phyloP scores from a whole-genome alignment of 2,113 vertebrate genomes.

The Heterotis niloticus region DNA sequence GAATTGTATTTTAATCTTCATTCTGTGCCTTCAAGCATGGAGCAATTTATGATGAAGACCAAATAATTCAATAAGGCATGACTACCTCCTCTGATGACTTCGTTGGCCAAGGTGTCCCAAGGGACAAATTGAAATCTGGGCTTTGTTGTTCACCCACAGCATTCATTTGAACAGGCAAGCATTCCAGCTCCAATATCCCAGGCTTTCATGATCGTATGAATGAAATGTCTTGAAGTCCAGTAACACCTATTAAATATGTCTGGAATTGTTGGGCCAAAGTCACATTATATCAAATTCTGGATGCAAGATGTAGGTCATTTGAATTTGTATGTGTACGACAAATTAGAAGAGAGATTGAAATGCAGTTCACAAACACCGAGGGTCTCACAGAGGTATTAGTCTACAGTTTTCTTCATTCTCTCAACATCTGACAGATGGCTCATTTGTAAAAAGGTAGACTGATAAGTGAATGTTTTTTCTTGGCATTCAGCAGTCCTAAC shows the following conservation, averaged over 20 bases:
- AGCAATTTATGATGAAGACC: slow-evolving; percentile 22
- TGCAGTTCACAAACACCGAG: too few species aligned
- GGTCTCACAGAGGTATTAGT: too few species aligned
- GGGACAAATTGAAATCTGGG: background rate
- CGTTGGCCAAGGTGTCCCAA: background rate
- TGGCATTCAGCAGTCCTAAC: too few species aligned
- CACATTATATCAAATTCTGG: background rate
- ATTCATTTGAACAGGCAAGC: background rate
- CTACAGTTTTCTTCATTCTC: background rate
- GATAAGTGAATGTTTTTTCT: too few species aligned
- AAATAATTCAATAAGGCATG: slow-evolving; percentile 25
- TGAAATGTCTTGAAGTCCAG: background rate
- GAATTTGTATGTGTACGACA: too few species aligned
- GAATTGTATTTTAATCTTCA: slow-evolving; percentile 37
- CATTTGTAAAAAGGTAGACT: background rate
- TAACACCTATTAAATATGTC: background rate
- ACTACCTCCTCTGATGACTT: background rate
- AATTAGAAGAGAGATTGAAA: too few species aligned
- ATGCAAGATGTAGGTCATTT: slow-evolving; percentile 31
- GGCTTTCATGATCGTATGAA: background rate
- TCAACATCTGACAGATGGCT: background rate
- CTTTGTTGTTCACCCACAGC: slow-evolving; percentile 7
- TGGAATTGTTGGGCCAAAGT: background rate
- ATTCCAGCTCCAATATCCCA: background rate
- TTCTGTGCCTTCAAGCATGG: slow-evolving; percentile 18